phyloP scores from a whole-genome alignment of 2,113 vertebrate species.

The Ranitomeya imitator region DNA sequence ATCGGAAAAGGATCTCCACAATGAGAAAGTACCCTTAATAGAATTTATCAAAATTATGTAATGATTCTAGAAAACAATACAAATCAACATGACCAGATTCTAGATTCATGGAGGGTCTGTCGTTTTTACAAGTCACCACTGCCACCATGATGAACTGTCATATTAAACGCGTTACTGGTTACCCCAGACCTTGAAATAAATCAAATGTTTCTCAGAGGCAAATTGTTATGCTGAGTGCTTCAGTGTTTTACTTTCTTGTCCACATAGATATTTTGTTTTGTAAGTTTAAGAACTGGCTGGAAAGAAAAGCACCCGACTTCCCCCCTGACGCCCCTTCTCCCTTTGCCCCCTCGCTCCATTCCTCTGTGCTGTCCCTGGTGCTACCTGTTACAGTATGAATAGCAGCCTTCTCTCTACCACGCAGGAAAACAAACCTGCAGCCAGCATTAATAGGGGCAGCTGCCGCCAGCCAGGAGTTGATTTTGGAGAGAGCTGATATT shows the following conservation, averaged over 20 bases:
- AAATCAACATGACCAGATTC: neutral
- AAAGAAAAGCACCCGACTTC: conserved; percentile 49
- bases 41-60: neutral
- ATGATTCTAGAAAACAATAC: neutral
- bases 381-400: conserved; percentile 53
- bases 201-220: conserved; percentile 17
- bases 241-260: conserved; percentile 50
- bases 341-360: conserved; percentile 32
- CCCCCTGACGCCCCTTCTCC: conserved; percentile 40
- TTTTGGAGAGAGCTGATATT: conserved; percentile 51
- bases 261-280: conserved; percentile 43
- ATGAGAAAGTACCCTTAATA: neutral
- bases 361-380: conserved; percentile 39
- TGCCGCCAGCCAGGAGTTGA: conserved; percentile 51
- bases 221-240: conserved; percentile 21
- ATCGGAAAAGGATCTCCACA: no score
- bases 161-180: neutral
- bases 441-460: conserved; percentile 53
- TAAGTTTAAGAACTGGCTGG: conserved; percentile 47
- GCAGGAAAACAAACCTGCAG: conserved; percentile 51
- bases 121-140: neutral
- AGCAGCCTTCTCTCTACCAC: conserved; percentile 41
- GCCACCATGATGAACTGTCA: neutral
- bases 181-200: conserved; percentile 12
- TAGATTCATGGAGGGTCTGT: neutral